phyloP scores from a whole-genome alignment of 2,797 vertebrate genomes.

The Sebastes vulpes region DNA sequence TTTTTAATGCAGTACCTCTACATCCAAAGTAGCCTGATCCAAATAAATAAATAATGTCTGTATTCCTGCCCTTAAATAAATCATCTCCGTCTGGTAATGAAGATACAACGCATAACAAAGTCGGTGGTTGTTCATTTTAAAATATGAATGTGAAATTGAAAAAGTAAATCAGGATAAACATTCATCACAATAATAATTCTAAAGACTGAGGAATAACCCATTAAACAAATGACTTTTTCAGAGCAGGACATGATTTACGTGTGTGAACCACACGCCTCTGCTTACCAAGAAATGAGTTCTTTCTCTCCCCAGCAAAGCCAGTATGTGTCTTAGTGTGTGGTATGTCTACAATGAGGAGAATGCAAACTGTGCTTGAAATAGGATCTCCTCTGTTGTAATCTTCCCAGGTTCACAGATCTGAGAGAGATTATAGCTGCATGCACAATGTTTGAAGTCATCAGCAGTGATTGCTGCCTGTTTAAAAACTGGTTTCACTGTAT shows the following conservation, averaged over 20 bases:
- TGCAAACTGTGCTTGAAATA: constrained; percentile 72
- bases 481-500: neutral
- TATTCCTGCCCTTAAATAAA: neutral
- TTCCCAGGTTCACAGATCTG: constrained; percentile 46
- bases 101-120: neutral
- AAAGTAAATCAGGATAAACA: neutral
- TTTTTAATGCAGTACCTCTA: neutral
- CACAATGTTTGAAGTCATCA: constrained; percentile 17
- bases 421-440: constrained; percentile 28
- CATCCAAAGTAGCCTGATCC: neutral
- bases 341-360: constrained; percentile 67
- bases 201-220: neutral
- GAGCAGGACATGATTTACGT: neutral
- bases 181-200: neutral
- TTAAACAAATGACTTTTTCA: neutral
- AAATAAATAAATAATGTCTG: neutral
- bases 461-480: neutral
- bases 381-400: constrained; percentile 50
- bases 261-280: neutral
- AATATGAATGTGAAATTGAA: too few relatives aligned
- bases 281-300: neutral
- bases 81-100: neutral
- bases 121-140: neutral
- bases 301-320: neutral
- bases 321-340: constrained; percentile 52